Percentiles rank a stretch among this genome's conserved stretches.
phyloP scores from a whole-genome alignment of 1,140 invertebrate genomes.

The Solen grandis region DNA sequence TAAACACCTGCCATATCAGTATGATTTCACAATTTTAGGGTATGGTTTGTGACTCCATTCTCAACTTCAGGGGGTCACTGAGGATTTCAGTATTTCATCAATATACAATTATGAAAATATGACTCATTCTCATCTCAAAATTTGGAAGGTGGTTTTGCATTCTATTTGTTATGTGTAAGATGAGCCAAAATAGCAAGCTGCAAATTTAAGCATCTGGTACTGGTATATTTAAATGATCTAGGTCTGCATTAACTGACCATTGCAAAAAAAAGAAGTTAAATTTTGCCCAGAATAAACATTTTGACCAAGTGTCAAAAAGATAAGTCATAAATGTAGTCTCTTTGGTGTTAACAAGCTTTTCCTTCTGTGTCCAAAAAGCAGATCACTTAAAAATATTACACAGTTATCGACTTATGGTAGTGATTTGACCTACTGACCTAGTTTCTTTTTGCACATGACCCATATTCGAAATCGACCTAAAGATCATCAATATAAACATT shows the following conservation, averaged over 20 bases:
- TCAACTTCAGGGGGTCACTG: slow-evolving; percentile 36
- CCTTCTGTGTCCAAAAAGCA: slow-evolving; percentile 37
- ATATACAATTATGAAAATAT: slow-evolving; percentile 35
- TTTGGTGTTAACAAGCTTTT: no score
- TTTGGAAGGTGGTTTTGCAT: slow-evolving; percentile 34
- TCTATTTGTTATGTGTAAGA: slow-evolving; percentile 28
- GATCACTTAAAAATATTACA: slow-evolving; percentile 38
- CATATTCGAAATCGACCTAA: no score
- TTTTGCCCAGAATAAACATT: slow-evolving; percentile 36
- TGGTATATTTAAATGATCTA: slow-evolving; percentile 38
- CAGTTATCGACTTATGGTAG: slow-evolving; percentile 34
- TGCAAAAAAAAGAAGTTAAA: slow-evolving; percentile 36
- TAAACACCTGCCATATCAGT: slow-evolving; percentile 29
- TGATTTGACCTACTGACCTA: background rate
- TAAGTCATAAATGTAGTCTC: no score
- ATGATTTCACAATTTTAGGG: slow-evolving; percentile 37
- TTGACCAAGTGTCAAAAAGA: no score
- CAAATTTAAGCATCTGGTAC: slow-evolving; percentile 24
- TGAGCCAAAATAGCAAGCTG: slow-evolving; percentile 32
- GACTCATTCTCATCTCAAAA: slow-evolving; percentile 35
- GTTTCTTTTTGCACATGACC: no score
- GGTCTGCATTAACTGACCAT: slow-evolving; percentile 33
- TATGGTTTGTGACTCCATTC: slow-evolving; percentile 35
- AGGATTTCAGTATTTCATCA: slow-evolving; percentile 30
- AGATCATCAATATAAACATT: no score